Evolutionary conservation across 2,113 vertebrate genomes (phyloP).

Genomic region (Engraulis encrasicolus): DNA sequence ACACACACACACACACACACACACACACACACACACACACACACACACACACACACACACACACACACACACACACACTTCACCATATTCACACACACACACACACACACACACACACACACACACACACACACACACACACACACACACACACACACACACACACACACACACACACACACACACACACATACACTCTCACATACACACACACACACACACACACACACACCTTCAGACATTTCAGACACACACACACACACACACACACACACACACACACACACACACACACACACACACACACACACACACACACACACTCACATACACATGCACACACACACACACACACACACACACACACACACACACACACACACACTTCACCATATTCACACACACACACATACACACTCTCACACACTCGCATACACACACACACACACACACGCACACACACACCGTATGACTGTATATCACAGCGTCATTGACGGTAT

Average conservation of each 20-base stretch:
- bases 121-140: background rate
- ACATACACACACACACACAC: too few species aligned
- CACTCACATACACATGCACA: background rate
- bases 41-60: background rate
- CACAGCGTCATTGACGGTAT: too few species aligned
- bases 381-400: too few species aligned
- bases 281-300: background rate
- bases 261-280: background rate
- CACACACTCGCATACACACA: too few species aligned
- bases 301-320: background rate
- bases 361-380: background rate
- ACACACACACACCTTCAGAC: too few species aligned
- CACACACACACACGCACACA: too few species aligned
- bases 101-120: conserved; percentile 14
- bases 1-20: conserved; percentile 9
- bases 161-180: background rate
- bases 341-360: conserved; percentile 6
- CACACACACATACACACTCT: too few species aligned
- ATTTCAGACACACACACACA: background rate
- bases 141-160: background rate
- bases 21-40: conserved; percentile 9
- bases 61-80: background rate
- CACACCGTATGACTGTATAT: too few species aligned
- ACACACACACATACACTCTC: too few species aligned
- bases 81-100: background rate